phyloP scores from a whole-genome alignment of 2,888 invertebrate genomes.

The Dorcus hopei region DNA sequence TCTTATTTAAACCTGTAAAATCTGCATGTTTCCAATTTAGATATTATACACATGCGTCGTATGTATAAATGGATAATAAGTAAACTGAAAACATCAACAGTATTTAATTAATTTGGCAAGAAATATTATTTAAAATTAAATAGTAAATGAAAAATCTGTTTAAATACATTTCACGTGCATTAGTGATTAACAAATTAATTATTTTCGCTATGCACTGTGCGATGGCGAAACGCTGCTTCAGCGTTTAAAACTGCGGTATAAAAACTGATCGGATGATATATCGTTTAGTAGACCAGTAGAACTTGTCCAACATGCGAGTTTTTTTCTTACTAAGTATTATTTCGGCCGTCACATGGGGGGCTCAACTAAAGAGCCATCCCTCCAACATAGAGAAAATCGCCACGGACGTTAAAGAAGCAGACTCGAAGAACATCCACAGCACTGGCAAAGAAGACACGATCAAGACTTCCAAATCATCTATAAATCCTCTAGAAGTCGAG shows the following conservation, averaged over 20 bases:
- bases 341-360: conserved; percentile 6
- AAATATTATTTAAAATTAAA: no score
- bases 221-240: conserved; percentile 5
- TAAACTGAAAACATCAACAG: no score
- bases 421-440: neutral
- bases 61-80: no score
- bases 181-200: no score
- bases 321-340: conserved; percentile 15
- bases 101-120: no score
- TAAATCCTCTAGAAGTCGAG: conserved; percentile 10
- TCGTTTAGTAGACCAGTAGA: conserved; percentile 5
- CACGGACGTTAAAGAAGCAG: neutral
- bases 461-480: conserved; percentile 1
- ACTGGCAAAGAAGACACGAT: neutral
- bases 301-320: conserved; percentile 21
- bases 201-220: neutral
- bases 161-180: no score
- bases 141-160: no score
- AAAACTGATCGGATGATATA: conserved; percentile 4
- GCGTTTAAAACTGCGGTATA: neutral
- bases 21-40: no score
- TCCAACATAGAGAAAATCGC: neutral
- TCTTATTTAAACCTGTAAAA: no score
- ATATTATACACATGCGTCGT: no score
- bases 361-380: no score